Base-by-base conservation (phyloP, 2,113 vertebrate genomes). In the Bujurquina vittata region DNA sequence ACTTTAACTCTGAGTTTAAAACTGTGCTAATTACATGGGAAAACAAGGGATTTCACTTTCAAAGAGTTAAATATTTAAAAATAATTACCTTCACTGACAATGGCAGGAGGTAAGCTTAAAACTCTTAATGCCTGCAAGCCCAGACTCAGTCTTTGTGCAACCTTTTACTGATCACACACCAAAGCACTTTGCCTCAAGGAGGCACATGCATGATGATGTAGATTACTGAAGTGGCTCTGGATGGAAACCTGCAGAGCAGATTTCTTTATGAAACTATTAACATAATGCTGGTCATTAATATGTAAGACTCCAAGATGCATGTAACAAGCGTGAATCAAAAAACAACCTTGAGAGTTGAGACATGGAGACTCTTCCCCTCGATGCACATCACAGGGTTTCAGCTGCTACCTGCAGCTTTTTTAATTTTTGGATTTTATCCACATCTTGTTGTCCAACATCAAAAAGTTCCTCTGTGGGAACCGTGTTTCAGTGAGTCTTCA, bases 211-310 rank as follows among this genome's bases (percentile, higher is more conserved):
- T 72, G 73, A 60, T 46, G 85, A 69, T 63, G n/a, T 75, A 82
- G 65, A 65, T n/a, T 63, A 26, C 29, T 52, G 29, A 72, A 76
- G 49, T 63, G 49, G 73, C 62, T 74, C 33, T n/a, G 29, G 77
- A 73, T 62, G 57, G 77, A 83, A 74, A 79, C 82, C 88, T 83
- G 82, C 82, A 81, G 82, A 6, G 86, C 57, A 4, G 75, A 22
- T 74, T 83, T 62, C 74, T 80, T 83, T 75, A 74, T 85, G 59
- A 58, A 11, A 1, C 33, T 29, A 79, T 90, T 83, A 84, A 67
- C 78, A 84, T 87, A 85, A 86, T 49, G 56, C 81, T 22, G 31
- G 65, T 84, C 85, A 80, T 86, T 86, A 89, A 86, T 88, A 88
- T 88, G 85, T 61, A 84, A 84, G 37, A 75, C 58, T 81, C 55